A percentile compares a stretch with the other conserved stretches of the same genome.
Evolutionary conservation across 2,113 vertebrate species (phyloP).

Genomic region (Bubalus kerabau): DNA sequence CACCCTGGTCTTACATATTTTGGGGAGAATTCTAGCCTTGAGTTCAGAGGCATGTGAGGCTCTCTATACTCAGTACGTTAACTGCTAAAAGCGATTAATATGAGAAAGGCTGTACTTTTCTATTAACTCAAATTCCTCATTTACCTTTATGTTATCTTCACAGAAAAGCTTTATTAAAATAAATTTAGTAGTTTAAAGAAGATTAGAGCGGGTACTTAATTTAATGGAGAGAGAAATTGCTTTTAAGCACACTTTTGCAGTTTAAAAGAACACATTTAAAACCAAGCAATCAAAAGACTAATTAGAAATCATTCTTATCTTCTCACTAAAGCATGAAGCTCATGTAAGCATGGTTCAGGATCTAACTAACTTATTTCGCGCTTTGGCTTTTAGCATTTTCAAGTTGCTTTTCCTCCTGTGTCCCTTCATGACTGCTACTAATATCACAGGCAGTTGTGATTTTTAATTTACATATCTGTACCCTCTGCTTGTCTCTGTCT

Average conservation of each 20-base stretch:
- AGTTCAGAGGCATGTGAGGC: not conserved
- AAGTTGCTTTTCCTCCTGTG: not conserved
- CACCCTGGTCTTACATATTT: not conserved
- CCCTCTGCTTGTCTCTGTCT: not conserved
- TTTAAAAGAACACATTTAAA: conserved; percentile 22
- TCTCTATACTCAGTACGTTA: not conserved
- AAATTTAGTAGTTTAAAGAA: not conserved
- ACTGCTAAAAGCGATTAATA: not conserved
- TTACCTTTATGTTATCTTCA: not conserved
- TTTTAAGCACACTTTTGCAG: conserved; percentile 17
- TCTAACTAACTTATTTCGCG: not conserved
- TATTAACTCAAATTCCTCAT: not conserved
- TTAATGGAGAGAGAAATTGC: conserved; percentile 7
- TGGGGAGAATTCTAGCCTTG: not conserved
- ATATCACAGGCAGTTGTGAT: not conserved
- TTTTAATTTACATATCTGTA: not conserved
- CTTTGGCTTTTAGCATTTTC: not conserved
- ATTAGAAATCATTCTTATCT: conserved; percentile 34
- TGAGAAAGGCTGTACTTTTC: not conserved
- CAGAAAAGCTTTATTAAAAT: conserved; percentile 22
- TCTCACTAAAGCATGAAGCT: conserved; percentile 31
- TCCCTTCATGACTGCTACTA: not conserved
- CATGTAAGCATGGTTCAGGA: not conserved
- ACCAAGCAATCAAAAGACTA: conserved; percentile 16
- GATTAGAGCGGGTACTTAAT: not conserved